Percentiles rank a stretch among this genome's conserved stretches.
Conservation (phyloP, 2,797 vertebrate genomes). For the Brachymystax lenok region DNA sequence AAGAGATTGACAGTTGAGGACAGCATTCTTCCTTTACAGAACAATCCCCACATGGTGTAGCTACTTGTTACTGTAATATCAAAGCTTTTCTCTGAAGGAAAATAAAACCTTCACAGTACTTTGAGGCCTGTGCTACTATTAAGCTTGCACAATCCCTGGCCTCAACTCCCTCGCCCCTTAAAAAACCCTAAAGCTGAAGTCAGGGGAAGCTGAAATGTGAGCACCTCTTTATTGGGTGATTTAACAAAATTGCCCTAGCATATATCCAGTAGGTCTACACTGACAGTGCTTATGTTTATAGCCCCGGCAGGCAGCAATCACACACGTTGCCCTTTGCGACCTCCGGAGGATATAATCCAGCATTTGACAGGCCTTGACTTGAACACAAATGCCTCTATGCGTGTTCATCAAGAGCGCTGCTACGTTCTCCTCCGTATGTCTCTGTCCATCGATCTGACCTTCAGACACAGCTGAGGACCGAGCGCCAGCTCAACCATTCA, state of each 20-base stretch:
- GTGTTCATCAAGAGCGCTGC: background rate
- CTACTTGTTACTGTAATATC: background rate
- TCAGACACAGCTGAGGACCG: no score
- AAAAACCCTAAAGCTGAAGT: background rate
- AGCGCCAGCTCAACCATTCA: conserved; percentile 39
- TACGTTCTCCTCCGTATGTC: conserved; percentile 13
- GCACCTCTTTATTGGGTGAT: background rate
- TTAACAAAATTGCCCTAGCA: background rate
- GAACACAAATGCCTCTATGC: background rate
- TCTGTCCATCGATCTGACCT: conserved; percentile 36
- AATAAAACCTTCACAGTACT: background rate
- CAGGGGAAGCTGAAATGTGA: background rate
- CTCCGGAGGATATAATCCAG: background rate
- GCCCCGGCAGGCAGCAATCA: background rate
- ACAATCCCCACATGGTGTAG: background rate
- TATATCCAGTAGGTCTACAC: background rate
- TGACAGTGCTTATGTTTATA: background rate
- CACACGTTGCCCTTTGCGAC: background rate
- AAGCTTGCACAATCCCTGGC: no score
- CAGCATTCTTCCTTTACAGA: background rate
- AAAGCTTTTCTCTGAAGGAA: background rate
- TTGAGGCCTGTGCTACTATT: background rate
- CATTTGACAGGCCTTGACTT: background rate
- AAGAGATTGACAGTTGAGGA: conserved; percentile 11
- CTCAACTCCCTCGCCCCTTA: background rate